These are phyloP conservation scores for Protaetia brevitarsis DNA, from an alignment of 1,140 invertebrate genomes.

Conservation along the genomic window DNA sequence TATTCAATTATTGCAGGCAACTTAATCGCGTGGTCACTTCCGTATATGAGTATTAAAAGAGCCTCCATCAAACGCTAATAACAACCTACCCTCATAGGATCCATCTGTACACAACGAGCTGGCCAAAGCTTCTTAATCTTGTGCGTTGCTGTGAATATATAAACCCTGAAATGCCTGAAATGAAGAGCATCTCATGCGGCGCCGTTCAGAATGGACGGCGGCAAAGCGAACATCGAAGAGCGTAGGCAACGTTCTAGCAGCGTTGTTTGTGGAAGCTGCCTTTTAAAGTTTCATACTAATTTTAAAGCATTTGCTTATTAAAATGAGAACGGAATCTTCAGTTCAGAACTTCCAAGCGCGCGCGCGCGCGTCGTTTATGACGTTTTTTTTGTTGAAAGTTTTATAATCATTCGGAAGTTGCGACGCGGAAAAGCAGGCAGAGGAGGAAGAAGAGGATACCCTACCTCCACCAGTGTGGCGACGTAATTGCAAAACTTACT, in stretches of 20 bases:
- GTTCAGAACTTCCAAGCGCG: background rate
- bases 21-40: too few species aligned
- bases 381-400: constrained; percentile 3
- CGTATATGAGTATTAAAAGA: background rate
- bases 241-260: constrained; percentile 27
- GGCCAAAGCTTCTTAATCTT: constrained; percentile 44
- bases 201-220: background rate
- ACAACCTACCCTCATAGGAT: constrained; percentile 26
- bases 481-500: too few species aligned
- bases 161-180: constrained; percentile 35
- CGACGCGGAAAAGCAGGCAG: too few species aligned
- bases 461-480: too few species aligned
- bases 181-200: constrained; percentile 31
- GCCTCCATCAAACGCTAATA: background rate
- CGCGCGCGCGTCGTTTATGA: constrained; percentile 2
- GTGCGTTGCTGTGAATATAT: constrained; percentile 44
- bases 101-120: constrained; percentile 39
- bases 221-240: background rate
- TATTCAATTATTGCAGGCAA: too few species aligned
- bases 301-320: constrained; percentile 37
- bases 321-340: constrained; percentile 27
- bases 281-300: constrained; percentile 33
- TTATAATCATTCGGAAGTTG: constrained; percentile 7
- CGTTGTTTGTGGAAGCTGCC: constrained; percentile 33
- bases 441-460: too few species aligned